Percentiles rank a stretch among this genome's conserved stretches.
Evolutionary conservation across 2,888 invertebrate genomes (phyloP).

Genomic region (Neocrepidodera transversa): DNA sequence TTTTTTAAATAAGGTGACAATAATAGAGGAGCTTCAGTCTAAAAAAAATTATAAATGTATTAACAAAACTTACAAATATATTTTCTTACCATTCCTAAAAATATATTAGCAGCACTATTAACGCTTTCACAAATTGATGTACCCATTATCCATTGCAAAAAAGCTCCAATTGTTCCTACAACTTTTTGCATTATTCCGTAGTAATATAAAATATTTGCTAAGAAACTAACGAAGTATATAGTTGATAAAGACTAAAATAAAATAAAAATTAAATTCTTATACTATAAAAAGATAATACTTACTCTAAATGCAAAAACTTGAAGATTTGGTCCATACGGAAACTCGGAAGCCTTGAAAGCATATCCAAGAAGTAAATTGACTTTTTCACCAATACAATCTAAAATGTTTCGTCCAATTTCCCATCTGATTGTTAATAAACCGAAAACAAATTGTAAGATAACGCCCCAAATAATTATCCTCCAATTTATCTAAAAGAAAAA

Average conservation of each 20-base stretch:
- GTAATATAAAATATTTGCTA: constrained; percentile 88
- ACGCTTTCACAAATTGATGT: constrained; percentile 96
- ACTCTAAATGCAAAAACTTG: constrained; percentile 88
- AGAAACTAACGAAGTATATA: constrained; percentile 92
- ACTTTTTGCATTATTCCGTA: constrained; percentile 88
- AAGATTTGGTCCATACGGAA: constrained; percentile 76
- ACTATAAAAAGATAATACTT: constrained; percentile 50
- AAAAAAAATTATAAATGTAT: constrained; percentile 48
- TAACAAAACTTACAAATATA: not conserved
- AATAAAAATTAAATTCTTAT: too few species aligned
- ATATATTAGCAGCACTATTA: constrained; percentile 91
- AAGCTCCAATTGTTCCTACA: constrained; percentile 79
- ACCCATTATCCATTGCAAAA: constrained; percentile 74
- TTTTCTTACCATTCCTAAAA: constrained; percentile 83
- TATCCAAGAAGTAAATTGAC: constrained; percentile 80
- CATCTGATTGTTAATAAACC: constrained; percentile 87
- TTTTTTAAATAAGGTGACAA: constrained; percentile 85
- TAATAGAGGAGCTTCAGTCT: constrained; percentile 90
- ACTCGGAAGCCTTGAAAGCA: constrained; percentile 79
- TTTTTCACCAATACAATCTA: constrained; percentile 70
- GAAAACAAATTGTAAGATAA: constrained; percentile 83
- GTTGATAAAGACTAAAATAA: constrained; percentile 78
- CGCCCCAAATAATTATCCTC: constrained; percentile 81
- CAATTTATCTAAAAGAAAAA: constrained; percentile 68
- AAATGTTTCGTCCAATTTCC: constrained; percentile 76